phyloP scores from a whole-genome alignment of 1,140 invertebrate species.

The Heliconius melpomene region DNA sequence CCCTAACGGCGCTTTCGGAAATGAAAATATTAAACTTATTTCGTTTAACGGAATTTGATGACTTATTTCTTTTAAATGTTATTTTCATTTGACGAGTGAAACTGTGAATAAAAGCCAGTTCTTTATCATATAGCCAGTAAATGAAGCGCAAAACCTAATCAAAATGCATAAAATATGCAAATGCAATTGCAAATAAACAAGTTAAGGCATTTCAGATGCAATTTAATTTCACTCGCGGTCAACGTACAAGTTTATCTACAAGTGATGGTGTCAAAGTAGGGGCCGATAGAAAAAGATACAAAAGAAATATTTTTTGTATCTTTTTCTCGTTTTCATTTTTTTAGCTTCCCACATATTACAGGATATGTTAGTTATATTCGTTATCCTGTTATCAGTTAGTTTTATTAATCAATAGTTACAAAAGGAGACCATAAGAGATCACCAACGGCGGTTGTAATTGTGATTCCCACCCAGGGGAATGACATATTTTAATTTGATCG shows the following conservation, averaged over 20 bases:
- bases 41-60: too few species aligned
- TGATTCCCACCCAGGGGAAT: too few species aligned
- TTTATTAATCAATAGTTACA: too few species aligned
- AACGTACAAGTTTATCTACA: constrained; percentile 12
- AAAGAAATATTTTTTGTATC: background rate
- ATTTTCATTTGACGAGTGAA: too few species aligned
- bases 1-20: too few species aligned
- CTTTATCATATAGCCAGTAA: background rate
- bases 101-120: background rate
- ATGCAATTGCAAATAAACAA: background rate
- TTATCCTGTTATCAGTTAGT: too few species aligned
- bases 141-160: background rate
- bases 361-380: background rate
- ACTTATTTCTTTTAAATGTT: too few species aligned
- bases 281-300: background rate
- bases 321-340: background rate
- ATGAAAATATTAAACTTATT: too few species aligned
- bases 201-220: background rate
- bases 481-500: too few species aligned
- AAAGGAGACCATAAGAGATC: too few species aligned
- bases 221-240: constrained; percentile 2
- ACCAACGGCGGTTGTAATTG: too few species aligned
- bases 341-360: background rate
- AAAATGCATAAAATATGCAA: background rate
- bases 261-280: background rate